Conservation (phyloP, 2,888 invertebrate genomes). For the Odontocerum albicorne region DNA sequence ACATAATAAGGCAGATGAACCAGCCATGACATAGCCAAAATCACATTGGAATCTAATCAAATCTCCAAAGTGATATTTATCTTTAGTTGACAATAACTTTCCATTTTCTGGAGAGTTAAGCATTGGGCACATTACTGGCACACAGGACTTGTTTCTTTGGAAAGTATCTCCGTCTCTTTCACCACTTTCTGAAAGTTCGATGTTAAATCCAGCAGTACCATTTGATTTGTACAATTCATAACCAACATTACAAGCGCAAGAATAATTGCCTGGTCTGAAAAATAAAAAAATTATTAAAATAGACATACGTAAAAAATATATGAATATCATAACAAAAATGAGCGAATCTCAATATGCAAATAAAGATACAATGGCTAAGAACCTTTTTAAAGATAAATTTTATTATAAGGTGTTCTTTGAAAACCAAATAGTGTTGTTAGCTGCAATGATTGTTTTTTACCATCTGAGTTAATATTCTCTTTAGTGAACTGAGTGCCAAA, state of each 20-base stretch:
- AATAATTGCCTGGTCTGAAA: constrained; percentile 77
- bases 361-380: no score
- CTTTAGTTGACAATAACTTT: constrained; percentile 77
- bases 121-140: constrained; percentile 86
- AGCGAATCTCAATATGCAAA: no score
- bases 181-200: constrained; percentile 84
- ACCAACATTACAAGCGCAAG: constrained; percentile 89
- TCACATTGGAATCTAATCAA: constrained; percentile 89
- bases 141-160: constrained; percentile 92
- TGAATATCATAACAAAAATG: no score
- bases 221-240: constrained; percentile 85
- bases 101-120: constrained; percentile 83
- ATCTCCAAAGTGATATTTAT: constrained; percentile 86
- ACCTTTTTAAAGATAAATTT: no score
- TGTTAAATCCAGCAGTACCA: constrained; percentile 84
- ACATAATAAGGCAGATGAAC: constrained; percentile 83
- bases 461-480: no score
- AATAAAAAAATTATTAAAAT: constrained; percentile 6
- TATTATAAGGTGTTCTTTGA: no score
- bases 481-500: no score
- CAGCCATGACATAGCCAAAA: constrained; percentile 92
- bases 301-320: no score
- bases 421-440: no score
- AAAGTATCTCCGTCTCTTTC: constrained; percentile 85
- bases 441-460: no score